phyloP scores from a whole-genome alignment of 2,888 invertebrate species.

The Dryobotodes eremita region DNA sequence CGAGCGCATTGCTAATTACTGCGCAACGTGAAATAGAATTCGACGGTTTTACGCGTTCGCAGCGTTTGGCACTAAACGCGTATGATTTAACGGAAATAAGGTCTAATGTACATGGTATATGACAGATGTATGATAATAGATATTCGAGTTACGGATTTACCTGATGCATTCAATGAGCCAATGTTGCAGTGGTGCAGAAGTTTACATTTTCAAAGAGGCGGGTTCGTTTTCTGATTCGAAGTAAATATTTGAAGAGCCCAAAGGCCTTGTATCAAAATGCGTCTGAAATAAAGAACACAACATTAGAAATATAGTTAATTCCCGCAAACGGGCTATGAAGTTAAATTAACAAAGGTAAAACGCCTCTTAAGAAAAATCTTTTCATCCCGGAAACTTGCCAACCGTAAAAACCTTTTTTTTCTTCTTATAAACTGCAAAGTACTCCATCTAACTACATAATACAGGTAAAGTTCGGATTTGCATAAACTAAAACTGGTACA shows the following conservation, averaged over 20 bases:
- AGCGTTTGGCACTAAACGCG: slow-evolving; percentile 16
- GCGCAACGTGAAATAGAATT: slow-evolving; percentile 3
- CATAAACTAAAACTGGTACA: slow-evolving; percentile 50
- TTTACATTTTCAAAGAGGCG: not conserved
- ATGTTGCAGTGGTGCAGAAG: too few species aligned
- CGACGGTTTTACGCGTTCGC: not conserved
- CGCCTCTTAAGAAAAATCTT: rapidly evolving
- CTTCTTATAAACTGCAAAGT: slow-evolving; percentile 20
- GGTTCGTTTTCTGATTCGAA: not conserved
- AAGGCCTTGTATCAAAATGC: too few species aligned
- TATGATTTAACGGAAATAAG: not conserved
- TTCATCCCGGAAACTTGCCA: not conserved
- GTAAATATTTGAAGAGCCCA: not conserved
- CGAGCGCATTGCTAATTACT: slow-evolving; percentile 38
- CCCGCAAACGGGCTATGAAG: not conserved
- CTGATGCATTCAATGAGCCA: not conserved
- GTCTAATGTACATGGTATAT: not conserved
- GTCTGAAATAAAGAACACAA: not conserved
- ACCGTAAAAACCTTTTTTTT: not conserved
- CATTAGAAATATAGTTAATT: not conserved
- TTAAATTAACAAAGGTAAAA: not conserved
- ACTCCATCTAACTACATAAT: slow-evolving; percentile 19
- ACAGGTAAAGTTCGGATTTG: slow-evolving; percentile 43
- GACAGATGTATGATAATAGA: not conserved
- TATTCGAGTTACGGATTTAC: not conserved